These are phyloP conservation scores for Paedocypris micromegethes DNA, from an alignment of 2,797 vertebrate species.

Conservation along the genomic window DNA sequence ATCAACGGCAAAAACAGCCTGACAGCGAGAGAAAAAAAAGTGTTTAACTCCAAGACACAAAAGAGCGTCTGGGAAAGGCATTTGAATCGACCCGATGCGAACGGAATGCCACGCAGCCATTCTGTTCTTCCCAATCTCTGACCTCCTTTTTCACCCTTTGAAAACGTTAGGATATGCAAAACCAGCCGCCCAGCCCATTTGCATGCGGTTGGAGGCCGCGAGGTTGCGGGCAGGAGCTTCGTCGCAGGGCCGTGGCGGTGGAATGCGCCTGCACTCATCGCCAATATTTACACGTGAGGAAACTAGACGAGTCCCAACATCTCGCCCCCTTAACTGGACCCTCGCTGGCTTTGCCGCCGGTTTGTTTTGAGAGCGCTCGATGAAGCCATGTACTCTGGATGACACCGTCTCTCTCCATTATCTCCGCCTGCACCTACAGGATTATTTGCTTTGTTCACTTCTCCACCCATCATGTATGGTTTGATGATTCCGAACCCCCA, in stretches of 20 bases:
- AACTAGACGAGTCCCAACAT: conserved; percentile 44
- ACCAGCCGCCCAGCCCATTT: conserved; percentile 29
- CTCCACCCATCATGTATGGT: conserved; percentile 5
- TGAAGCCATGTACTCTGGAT: conserved; percentile 35
- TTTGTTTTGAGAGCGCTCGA: conserved; percentile 39
- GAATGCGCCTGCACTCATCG: conserved; percentile 44
- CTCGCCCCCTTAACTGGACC: conserved; percentile 27
- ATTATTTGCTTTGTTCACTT: conserved; percentile 34
- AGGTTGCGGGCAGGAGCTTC: conserved; percentile 33
- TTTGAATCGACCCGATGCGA: conserved; percentile 11
- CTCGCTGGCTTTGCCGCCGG: conserved; percentile 25
- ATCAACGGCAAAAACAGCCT: conserved; percentile 23
- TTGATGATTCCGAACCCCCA: conserved; percentile 2
- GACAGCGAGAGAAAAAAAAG: neutral
- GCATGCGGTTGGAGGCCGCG: conserved; percentile 37
- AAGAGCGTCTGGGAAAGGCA: conserved; percentile 10
- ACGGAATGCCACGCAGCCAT: conserved; percentile 15
- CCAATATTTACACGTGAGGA: conserved; percentile 29
- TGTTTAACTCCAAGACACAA: conserved; percentile 24
- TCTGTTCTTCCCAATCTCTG: conserved; percentile 20
- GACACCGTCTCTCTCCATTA: conserved; percentile 34
- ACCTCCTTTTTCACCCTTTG: conserved; percentile 7
- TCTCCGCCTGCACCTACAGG: conserved; percentile 23
- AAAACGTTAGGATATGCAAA: conserved; percentile 49
- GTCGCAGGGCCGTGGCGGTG: conserved; percentile 37